A percentile compares a stretch with the other conserved stretches of the same genome.
Conservation (phyloP, 2,888 invertebrate species). For the Chirona hameri region DNA sequence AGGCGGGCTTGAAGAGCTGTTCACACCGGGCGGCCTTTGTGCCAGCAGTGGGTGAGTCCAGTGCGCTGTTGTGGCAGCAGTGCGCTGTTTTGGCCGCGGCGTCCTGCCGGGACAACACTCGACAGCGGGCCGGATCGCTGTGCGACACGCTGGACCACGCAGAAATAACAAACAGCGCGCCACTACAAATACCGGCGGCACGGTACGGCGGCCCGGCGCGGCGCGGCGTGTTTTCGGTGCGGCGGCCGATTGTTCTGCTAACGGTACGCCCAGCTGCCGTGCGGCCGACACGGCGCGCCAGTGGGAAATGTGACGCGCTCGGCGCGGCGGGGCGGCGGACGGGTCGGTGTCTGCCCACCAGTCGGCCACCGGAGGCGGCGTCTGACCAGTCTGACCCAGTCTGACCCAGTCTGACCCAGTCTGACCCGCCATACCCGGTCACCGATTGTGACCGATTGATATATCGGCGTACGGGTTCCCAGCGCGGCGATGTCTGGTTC, state of each 20-base stretch:
- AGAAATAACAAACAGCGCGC: conserved; percentile 7
- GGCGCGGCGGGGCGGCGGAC: background rate
- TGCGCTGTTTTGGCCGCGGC: background rate
- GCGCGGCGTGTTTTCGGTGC: background rate
- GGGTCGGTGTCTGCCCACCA: background rate
- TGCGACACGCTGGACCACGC: background rate
- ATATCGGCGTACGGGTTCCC: background rate
- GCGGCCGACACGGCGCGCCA: background rate
- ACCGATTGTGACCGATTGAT: background rate
- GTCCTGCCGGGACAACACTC: background rate
- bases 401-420: too few species aligned
- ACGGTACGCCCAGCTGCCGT: background rate
- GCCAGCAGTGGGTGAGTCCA: too few species aligned
- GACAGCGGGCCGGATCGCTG: background rate
- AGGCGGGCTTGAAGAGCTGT: background rate
- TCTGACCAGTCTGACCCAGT: background rate
- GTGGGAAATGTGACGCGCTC: background rate
- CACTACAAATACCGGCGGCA: background rate
- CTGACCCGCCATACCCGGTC: background rate
- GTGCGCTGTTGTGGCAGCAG: too few species aligned
- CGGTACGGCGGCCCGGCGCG: background rate
- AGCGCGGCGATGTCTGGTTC: background rate
- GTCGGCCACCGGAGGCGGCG: background rate
- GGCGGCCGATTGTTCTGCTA: background rate
- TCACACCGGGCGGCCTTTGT: background rate